Percentiles rank a stretch among this genome's conserved stretches.
These are phyloP conservation scores for Dusona sp. DNA, from an alignment of 2,888 invertebrate genomes.

Conservation along the genomic window DNA sequence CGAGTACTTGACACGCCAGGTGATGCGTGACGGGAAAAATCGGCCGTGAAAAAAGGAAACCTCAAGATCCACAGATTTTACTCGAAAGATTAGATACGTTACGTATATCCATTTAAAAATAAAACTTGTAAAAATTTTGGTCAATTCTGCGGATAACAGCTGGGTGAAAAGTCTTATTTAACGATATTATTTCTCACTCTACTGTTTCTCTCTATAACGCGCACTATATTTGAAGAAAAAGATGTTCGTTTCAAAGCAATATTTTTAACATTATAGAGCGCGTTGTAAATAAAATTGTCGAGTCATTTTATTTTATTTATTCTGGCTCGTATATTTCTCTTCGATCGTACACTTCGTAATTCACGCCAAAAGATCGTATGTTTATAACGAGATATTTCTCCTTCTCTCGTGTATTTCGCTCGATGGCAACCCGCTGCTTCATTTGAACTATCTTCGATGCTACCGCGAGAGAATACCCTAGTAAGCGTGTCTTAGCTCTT, in stretches of 20 bases:
- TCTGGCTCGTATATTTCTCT: constrained; percentile 10
- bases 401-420: not conserved
- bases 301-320: constrained; percentile 30
- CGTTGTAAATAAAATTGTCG: constrained; percentile 5
- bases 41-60: not conserved
- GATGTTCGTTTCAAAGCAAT: not conserved
- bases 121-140: not conserved
- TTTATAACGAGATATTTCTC: constrained; percentile 17
- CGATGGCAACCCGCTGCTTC: constrained; percentile 58
- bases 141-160: not conserved
- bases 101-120: not conserved
- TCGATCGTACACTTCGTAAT: constrained; percentile 48
- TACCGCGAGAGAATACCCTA: constrained; percentile 43
- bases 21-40: constrained; percentile 26
- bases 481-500: constrained; percentile 3
- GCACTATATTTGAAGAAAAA: no score
- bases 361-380: constrained; percentile 39
- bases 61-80: not conserved
- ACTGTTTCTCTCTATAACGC: not conserved
- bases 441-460: constrained; percentile 60
- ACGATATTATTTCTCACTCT: not conserved
- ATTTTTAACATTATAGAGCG: not conserved
- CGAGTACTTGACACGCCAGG: constrained; percentile 31
- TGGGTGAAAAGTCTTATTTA: no score
- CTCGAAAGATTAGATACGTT: not conserved